These are phyloP conservation scores for Anthophora plumipes DNA, from an alignment of 2,888 invertebrate genomes.

Conservation along the genomic window DNA sequence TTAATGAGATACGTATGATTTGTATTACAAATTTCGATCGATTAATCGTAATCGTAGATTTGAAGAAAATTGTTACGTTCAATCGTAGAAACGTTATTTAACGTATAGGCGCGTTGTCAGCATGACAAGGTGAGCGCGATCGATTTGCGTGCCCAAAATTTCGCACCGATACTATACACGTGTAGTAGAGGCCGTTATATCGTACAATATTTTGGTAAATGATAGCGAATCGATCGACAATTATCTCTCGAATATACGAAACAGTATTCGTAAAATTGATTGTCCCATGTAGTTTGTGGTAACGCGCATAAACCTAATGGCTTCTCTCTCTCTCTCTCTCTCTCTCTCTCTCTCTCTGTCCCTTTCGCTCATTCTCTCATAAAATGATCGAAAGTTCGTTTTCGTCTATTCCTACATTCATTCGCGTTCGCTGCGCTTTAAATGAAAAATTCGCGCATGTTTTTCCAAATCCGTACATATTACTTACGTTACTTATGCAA, in stretches of 20 bases:
- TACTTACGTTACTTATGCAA: slow-evolving; percentile 20
- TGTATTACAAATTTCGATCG: slow-evolving; percentile 80
- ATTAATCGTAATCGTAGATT: slow-evolving; percentile 43
- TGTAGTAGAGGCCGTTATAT: not conserved
- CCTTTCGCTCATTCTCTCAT: too few species aligned
- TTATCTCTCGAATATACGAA: slow-evolving; percentile 31
- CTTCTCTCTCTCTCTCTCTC: too few species aligned
- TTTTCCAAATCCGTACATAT: not conserved
- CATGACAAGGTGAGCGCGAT: slow-evolving; percentile 7
- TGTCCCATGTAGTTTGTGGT: slow-evolving; percentile 70
- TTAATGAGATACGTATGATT: slow-evolving; percentile 80
- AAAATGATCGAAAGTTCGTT: too few species aligned
- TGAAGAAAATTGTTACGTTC: slow-evolving; percentile 43
- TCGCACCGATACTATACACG: not conserved
- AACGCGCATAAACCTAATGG: slow-evolving; percentile 27
- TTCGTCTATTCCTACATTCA: too few species aligned
- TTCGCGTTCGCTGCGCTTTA: too few species aligned
- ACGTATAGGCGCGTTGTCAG: slow-evolving; percentile 12
- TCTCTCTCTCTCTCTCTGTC: too few species aligned
- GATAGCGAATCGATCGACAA: slow-evolving; percentile 20
- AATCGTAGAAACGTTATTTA: slow-evolving; percentile 20
- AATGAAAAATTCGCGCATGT: not conserved
- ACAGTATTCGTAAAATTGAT: slow-evolving; percentile 75
- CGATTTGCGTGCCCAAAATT: not conserved
- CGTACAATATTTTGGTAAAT: not conserved